Evolutionary conservation across 2,888 invertebrate genomes (phyloP).

Genomic region (Chloroclysta siterata): DNA sequence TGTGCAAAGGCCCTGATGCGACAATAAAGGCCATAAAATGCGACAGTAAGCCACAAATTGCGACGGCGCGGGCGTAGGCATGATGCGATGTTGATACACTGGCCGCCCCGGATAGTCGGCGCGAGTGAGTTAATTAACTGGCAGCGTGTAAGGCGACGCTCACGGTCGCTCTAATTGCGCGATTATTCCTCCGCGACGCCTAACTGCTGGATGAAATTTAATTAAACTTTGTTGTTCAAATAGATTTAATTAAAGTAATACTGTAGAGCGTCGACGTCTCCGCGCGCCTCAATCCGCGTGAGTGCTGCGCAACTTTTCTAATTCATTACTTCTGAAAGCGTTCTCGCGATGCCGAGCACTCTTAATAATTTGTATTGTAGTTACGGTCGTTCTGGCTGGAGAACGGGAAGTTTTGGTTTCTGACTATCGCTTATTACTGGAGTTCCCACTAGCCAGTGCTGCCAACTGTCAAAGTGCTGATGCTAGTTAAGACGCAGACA

Average conservation of each 20-base stretch:
- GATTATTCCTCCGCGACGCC: conserved; percentile 85
- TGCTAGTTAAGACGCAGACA: not conserved
- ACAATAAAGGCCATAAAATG: conserved; percentile 2
- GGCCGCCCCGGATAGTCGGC: conserved; percentile 66
- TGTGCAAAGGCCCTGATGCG: not conserved
- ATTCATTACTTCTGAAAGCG: conserved; percentile 85
- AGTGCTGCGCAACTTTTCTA: conserved; percentile 85
- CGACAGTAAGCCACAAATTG: conserved; percentile 7
- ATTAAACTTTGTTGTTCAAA: conserved; percentile 87
- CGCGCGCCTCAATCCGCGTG: conserved; percentile 81
- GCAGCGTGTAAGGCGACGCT: conserved; percentile 84
- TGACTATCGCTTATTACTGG: conserved; percentile 7
- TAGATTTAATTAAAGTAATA: conserved; percentile 87
- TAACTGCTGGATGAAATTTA: conserved; percentile 86
- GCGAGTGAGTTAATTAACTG: conserved; percentile 84
- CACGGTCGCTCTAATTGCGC: conserved; percentile 85
- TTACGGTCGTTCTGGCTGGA: conserved; percentile 64
- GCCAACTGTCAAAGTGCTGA: not conserved
- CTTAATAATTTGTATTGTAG: conserved; percentile 85
- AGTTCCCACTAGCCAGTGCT: not conserved
- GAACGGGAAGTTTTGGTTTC: conserved; percentile 30
- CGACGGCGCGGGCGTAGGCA: conserved; percentile 10
- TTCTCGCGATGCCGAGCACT: conserved; percentile 83
- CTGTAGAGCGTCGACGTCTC: conserved; percentile 72
- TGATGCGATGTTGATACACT: conserved; percentile 51